A percentile compares a stretch with the other conserved stretches of the same genome.
Conservation (phyloP, 1,140 invertebrate genomes). For the Lysiphlebus fabarum region DNA sequence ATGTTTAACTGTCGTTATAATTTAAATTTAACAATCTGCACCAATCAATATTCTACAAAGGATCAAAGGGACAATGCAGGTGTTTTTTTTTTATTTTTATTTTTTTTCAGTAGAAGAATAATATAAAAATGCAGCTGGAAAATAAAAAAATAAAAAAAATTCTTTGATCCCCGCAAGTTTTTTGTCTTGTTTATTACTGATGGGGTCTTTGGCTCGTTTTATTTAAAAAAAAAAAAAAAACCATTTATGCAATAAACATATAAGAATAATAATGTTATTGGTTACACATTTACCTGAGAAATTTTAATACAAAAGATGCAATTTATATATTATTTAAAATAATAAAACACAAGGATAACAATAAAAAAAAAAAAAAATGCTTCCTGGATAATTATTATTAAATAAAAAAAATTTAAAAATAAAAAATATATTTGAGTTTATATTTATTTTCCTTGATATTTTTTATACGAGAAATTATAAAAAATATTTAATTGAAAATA, state of each 20-base stretch:
- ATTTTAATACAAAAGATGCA: constrained; percentile 31
- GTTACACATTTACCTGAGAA: constrained; percentile 31
- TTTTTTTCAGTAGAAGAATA: too few relatives aligned
- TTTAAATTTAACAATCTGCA: constrained; percentile 22
- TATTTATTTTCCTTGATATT: too few relatives aligned
- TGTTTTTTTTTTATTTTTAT: too few relatives aligned
- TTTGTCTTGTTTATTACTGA: too few relatives aligned
- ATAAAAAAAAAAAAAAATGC: neutral
- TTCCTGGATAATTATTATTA: too few relatives aligned
- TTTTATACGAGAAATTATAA: constrained; percentile 15
- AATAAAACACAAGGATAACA: neutral
- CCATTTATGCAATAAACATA: constrained; percentile 24
- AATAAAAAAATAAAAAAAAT: too few relatives aligned
- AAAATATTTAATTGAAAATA: constrained; percentile 26
- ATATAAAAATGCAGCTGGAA: too few relatives aligned
- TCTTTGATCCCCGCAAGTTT: too few relatives aligned
- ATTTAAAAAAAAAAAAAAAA: neutral
- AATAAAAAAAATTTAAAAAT: too few relatives aligned
- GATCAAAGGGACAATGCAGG: neutral
- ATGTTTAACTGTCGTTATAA: constrained; percentile 21
- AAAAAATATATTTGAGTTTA: too few relatives aligned
- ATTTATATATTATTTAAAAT: too few relatives aligned
- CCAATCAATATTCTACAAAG: constrained; percentile 27
- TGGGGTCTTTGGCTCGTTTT: constrained; percentile 1
- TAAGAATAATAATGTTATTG: constrained; percentile 32